Evolutionary conservation across 2,888 invertebrate genomes (phyloP).

Genomic region (Thyatira batis): DNA sequence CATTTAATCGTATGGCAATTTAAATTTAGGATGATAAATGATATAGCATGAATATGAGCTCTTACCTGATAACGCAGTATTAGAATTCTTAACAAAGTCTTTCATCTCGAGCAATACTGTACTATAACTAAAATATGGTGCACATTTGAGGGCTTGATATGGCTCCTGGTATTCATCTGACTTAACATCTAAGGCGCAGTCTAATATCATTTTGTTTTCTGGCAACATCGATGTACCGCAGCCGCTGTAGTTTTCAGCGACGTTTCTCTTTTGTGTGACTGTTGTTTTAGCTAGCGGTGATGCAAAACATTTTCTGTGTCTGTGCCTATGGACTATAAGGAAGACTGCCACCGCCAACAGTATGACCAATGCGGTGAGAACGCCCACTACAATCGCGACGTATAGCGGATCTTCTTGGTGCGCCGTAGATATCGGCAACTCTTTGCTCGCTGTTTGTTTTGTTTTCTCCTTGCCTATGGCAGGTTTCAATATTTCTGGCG

Average conservation of each 20-base stretch:
- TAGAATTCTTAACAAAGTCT: constrained; percentile 82
- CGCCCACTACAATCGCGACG: constrained; percentile 90
- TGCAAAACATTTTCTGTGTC: constrained; percentile 88
- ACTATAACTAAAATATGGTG: constrained; percentile 89
- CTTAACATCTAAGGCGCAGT: constrained; percentile 83
- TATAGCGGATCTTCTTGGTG: constrained; percentile 87
- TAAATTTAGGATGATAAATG: background rate
- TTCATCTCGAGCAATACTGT: constrained; percentile 89
- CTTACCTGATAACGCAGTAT: constrained; percentile 67
- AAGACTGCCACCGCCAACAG: constrained; percentile 87
- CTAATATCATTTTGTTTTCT: constrained; percentile 79
- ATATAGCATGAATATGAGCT: background rate
- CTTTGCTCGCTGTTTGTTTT: constrained; percentile 74
- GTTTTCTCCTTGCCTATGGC: constrained; percentile 74
- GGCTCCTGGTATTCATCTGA: constrained; percentile 91
- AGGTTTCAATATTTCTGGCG: constrained; percentile 84
- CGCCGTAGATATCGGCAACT: constrained; percentile 85
- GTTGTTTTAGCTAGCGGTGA: constrained; percentile 83
- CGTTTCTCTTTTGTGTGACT: constrained; percentile 68
- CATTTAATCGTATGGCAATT: background rate
- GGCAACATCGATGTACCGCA: constrained; percentile 81
- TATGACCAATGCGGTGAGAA: constrained; percentile 87
- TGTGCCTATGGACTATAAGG: constrained; percentile 86
- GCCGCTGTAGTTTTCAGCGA: constrained; percentile 79
- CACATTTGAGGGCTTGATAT: constrained; percentile 88